These are phyloP conservation scores for Eledone cirrhosa DNA, from an alignment of 2,888 invertebrate genomes.

Conservation along the genomic window DNA sequence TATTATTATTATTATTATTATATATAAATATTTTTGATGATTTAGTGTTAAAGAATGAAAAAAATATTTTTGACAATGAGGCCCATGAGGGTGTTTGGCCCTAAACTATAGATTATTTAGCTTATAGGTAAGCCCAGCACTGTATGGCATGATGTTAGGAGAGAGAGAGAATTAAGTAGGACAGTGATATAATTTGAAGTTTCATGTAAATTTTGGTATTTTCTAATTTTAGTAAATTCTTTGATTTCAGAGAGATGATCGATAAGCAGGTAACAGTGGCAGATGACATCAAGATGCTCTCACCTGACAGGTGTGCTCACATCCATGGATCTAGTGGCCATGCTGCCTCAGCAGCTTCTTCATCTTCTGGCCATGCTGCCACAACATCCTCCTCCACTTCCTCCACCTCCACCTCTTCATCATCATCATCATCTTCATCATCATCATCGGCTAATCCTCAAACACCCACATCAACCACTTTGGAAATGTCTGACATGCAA, in stretches of 20 bases:
- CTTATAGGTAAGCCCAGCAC: no score
- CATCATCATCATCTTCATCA: conserved; percentile 15
- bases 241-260: conserved; percentile 27
- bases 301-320: conserved; percentile 27
- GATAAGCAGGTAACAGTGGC: conserved; percentile 24
- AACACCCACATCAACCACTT: conserved; percentile 27
- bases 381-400: not conserved
- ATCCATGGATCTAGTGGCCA: conserved; percentile 10
- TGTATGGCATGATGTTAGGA: no score
- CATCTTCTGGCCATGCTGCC: not conserved
- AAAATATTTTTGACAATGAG: no score
- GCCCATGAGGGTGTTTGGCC: no score
- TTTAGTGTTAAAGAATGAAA: no score
- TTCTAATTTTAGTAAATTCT: not conserved
- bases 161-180: no score
- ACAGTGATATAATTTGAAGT: no score
- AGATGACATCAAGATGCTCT: conserved; percentile 29
- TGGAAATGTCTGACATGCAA: conserved; percentile 26
- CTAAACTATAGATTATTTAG: no score
- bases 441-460: conserved; percentile 22
- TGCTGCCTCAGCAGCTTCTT: conserved; percentile 4
- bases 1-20: no score
- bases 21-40: no score
- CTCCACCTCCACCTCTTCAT: not conserved
- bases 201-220: no score